Evolutionary conservation across 2,113 vertebrate species (phyloP).

Genomic region (Climacteris rufus): DNA sequence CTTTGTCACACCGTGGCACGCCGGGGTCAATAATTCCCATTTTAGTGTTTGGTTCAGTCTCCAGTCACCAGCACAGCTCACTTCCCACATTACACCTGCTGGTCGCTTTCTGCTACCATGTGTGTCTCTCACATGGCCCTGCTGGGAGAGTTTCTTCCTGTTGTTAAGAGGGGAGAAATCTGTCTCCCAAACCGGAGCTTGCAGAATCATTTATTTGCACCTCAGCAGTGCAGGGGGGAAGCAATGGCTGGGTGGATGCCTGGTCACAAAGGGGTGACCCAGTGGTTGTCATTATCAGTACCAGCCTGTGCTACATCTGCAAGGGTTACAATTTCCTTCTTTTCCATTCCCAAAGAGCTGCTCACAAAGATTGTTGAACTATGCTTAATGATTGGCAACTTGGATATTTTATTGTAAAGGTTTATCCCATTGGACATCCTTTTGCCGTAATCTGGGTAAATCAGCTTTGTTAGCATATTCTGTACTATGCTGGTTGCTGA

Average conservation of each 20-base stretch:
- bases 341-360: background rate
- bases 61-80: background rate
- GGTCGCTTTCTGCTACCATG: fast-evolving
- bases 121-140: background rate
- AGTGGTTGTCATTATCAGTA: fast-evolving
- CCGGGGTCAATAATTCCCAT: background rate
- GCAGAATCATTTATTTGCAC: fast-evolving
- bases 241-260: fast-evolving
- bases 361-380: background rate
- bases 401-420: background rate
- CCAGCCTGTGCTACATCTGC: fast-evolving
- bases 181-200: background rate
- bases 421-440: background rate
- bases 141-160: background rate
- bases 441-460: background rate
- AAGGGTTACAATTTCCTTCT: background rate
- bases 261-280: background rate
- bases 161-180: fast-evolving
- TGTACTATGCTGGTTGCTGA: background rate
- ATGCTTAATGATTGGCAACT: background rate
- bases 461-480: background rate
- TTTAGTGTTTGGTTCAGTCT: background rate
- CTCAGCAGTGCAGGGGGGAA: background rate
- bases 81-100: fast-evolving
- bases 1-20: background rate